A percentile compares a stretch with the other conserved stretches of the same genome.
Evolutionary conservation across 2,113 vertebrate species (phyloP).

Genomic region (Hiodon tergisus): DNA sequence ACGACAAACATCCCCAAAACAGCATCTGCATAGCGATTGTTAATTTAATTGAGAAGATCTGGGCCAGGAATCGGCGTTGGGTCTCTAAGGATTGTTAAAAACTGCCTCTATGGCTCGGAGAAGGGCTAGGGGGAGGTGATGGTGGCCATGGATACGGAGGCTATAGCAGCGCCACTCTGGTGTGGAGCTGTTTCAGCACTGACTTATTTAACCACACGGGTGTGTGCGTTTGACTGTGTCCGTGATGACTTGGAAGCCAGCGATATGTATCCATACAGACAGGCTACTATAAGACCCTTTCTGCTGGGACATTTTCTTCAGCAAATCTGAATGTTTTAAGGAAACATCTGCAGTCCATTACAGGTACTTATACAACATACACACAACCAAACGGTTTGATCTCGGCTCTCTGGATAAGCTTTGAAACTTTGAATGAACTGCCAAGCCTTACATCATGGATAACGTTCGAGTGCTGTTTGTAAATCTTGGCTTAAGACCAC

Average conservation of each 20-base stretch:
- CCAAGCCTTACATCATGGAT: slow-evolving; percentile 39
- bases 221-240: no score
- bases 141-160: no score
- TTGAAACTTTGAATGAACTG: slow-evolving; percentile 34
- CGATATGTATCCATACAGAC: background rate
- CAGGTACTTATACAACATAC: slow-evolving; percentile 33
- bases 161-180: no score
- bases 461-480: slow-evolving; percentile 23
- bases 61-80: no score
- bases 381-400: slow-evolving; percentile 38
- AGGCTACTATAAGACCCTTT: background rate
- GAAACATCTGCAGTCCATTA: slow-evolving; percentile 40
- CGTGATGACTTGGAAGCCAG: background rate
- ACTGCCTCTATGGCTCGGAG: slow-evolving; percentile 45
- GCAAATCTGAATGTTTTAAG: background rate
- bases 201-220: no score
- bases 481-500: slow-evolving; percentile 32
- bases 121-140: slow-evolving; percentile 87
- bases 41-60: no score
- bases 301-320: background rate
- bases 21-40: no score
- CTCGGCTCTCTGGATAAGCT: slow-evolving; percentile 29
- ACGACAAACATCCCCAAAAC: no score
- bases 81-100: no score
- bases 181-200: no score